Conservation (phyloP, 2,113 vertebrate species). For the Hippocampus comes region DNA sequence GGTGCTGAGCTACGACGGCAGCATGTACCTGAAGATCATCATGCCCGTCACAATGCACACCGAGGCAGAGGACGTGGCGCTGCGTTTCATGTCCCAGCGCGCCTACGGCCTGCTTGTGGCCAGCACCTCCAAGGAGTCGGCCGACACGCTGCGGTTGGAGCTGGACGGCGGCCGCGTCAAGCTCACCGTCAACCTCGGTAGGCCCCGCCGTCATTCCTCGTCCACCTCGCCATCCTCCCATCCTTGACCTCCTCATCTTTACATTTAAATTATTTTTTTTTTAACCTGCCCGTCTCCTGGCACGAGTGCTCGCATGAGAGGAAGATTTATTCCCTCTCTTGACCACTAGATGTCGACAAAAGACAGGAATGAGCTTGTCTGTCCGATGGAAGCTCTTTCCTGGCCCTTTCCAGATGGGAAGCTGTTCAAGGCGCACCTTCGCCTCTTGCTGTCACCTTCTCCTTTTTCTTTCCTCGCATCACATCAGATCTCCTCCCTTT, state of each 20-base stretch:
- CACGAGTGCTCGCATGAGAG: not conserved
- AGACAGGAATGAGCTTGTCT: not conserved
- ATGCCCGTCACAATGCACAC: constrained; percentile 86
- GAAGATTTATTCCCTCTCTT: not conserved
- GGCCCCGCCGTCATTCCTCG: constrained; percentile 29
- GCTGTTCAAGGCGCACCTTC: not conserved
- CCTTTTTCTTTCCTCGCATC: constrained; percentile 10
- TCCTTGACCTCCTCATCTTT: constrained; percentile 18
- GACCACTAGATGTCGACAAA: constrained; percentile 2
- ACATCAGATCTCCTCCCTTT: constrained; percentile 9
- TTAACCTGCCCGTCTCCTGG: not conserved
- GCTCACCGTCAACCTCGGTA: constrained; percentile 94
- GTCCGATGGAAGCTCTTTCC: not conserved
- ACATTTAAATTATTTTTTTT: not conserved
- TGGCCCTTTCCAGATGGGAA: not conserved
- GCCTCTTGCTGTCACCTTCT: not conserved
- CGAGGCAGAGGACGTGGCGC: constrained; percentile 86
- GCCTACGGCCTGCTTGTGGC: constrained; percentile 92
- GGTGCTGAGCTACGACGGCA: constrained; percentile 92
- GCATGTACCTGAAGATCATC: constrained; percentile 94
- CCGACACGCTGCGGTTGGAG: constrained; percentile 90
- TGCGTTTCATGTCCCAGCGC: constrained; percentile 92
- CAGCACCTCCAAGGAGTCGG: constrained; percentile 91
- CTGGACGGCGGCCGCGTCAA: constrained; percentile 89
- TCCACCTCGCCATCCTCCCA: constrained; percentile 8